Base-by-base conservation (phyloP, 2,797 vertebrate genomes). In the Melanotaenia nigrans region DNA sequence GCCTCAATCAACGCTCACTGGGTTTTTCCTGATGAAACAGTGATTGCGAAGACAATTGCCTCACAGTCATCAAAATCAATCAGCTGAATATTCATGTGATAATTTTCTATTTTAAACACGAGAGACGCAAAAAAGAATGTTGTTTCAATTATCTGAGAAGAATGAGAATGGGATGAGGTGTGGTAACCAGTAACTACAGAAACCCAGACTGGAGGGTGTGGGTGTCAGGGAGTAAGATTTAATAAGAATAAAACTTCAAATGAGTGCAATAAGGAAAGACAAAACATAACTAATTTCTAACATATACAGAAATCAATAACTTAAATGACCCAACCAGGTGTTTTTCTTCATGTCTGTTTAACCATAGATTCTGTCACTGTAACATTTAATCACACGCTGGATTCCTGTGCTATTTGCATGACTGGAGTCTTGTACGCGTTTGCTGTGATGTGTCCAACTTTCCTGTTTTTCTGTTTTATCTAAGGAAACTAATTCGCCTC, bases 111-210 rank as follows among this genome's bases (percentile, higher is more conserved):
- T 78, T 61, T 71, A 16, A 79, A 84, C 62, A 74, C 66, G 65
- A 81, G 81, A 35, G 33, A 28, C 61, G 45, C 38, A 35, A 65
- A 73, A 79, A 72, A 54, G 65, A 78, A 61, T 58, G 79, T 65
- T 70, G 83, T 81, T 90, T 51, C 86, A 84, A 88, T 89, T 87
- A 86, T 89, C 82, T 69, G 83, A 36, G 60, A 82, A 30, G 30
- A 30, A 73, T 28, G 60, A 75, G 58, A 80, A 73, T 28, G 60
- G 65, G 73, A 81, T 51, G 16, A 78, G 65, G 58, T 47, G 22
- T 54, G 79, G 66, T 65, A 40, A 73, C 35, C 40, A 64, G 77
- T 79, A 87, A 83, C 72, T 49, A 77, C 71, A 83, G 85, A 86
- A 82, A 83, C 73, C 77, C 65, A 67, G 68, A 3, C 40, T 18